These are phyloP conservation scores for Hirtodrosophila confusa DNA, from an alignment of 2,888 invertebrate species.

Conservation along the genomic window DNA sequence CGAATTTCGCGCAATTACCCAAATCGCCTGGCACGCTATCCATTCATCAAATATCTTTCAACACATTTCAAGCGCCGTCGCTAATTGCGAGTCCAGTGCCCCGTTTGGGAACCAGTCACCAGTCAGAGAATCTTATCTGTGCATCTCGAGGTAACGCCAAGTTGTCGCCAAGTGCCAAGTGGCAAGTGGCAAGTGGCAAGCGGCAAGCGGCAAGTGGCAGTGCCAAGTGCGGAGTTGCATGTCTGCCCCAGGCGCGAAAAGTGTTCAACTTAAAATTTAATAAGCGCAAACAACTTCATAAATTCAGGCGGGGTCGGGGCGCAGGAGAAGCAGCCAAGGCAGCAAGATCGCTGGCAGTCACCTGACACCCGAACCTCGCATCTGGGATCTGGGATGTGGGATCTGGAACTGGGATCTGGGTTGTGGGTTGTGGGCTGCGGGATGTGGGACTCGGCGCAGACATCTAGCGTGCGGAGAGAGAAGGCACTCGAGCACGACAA, in stretches of 20 bases:
- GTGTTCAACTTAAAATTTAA: slow-evolving; percentile 74
- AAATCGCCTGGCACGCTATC: slow-evolving; percentile 52
- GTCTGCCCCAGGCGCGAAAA: slow-evolving; percentile 52
- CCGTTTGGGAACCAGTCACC: slow-evolving; percentile 48
- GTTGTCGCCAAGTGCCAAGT: slow-evolving; percentile 71
- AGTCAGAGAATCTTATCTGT: slow-evolving; percentile 74
- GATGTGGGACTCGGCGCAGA: slow-evolving; percentile 21
- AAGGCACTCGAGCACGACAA: slow-evolving; percentile 48
- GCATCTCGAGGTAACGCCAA: slow-evolving; percentile 71
- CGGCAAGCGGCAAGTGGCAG: slow-evolving; percentile 5
- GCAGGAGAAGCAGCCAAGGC: slow-evolving; percentile 1
- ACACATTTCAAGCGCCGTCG: slow-evolving; percentile 70
- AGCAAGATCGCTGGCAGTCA: slow-evolving; percentile 44
- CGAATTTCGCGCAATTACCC: slow-evolving; percentile 16
- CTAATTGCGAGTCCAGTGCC: slow-evolving; percentile 61
- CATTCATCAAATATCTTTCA: slow-evolving; percentile 77
- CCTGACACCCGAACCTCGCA: slow-evolving; percentile 37
- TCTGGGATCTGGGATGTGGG: neutral
- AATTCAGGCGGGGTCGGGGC: slow-evolving; percentile 49
- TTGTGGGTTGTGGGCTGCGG: neutral
- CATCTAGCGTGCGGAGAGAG: slow-evolving; percentile 32
- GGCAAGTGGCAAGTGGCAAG: slow-evolving; percentile 25
- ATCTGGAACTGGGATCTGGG: too few relatives aligned
- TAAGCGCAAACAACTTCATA: slow-evolving; percentile 77
- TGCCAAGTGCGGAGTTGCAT: slow-evolving; percentile 59